Evolutionary conservation across 2,113 vertebrate species (phyloP), one percentile per base, ranked within the genome.

Genomic region (Ceyx cyanopectus): DNA sequence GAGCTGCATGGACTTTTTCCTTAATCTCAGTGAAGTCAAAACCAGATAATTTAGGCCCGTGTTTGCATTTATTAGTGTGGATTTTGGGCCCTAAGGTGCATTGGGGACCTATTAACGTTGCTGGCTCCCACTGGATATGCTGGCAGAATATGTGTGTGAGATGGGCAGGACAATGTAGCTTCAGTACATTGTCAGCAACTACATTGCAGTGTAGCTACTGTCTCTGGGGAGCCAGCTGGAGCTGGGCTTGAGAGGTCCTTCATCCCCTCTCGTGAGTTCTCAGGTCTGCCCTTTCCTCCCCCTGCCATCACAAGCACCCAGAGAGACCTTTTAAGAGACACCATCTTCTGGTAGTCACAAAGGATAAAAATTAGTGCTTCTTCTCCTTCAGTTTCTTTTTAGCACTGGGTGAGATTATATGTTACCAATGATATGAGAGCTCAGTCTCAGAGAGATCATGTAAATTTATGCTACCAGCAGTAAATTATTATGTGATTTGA

Each of bases 151-250:
- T 22, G 15, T 5, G 3, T 22, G 2, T 45, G 77, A 17, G 45
- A 17, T 1, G 14, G 41, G 65, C 61, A 81, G 65, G 23, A 23
- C 34, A 19, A 9, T 0, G 0, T 8, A 46, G 41, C 21, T 0
- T 1, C 37, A 86, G 51, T 57, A 66, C 41, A 37, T 37, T 37
- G 37, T 37, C 37, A 37, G 10, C 37, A 37, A 37, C 37, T 37
- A 37, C 37, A 37, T 37, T 37, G 37, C 37, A 37, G 10, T 37
- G 37, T 37, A 37, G 37, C 37, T 37, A 37, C 37, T 37, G 37
- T 37, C 72, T 32, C 0, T 57, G 13, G 43, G 51, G 32, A 30
- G 26, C 26, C 2, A 9, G 18, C 20, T 46, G 68, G 10, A 14
- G 53, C n/a, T 58, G 63, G 58, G 10, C 16, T 41, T 41, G 34